phyloP scores from a whole-genome alignment of 2,888 invertebrate species.

The Himalopsyche tibetana region DNA sequence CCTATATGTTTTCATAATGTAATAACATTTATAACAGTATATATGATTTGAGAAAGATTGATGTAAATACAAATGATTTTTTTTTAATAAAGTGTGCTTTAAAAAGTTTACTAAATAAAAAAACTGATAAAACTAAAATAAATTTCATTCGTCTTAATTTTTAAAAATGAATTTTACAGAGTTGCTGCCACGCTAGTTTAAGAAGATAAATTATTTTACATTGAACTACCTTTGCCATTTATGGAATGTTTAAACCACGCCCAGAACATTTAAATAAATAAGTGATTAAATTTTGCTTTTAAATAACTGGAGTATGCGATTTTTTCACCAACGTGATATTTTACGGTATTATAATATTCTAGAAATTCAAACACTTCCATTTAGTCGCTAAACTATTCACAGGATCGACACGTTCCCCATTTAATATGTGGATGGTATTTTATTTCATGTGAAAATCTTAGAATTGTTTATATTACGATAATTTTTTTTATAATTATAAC shows the following conservation, averaged over 20 bases:
- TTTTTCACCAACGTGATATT: not conserved
- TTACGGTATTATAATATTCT: conserved; percentile 6
- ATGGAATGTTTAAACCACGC: not conserved
- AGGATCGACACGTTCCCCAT: not conserved
- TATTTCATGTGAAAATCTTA: not conserved
- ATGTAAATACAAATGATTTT: too few relatives aligned
- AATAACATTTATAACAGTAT: too few relatives aligned
- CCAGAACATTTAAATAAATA: conserved; percentile 24
- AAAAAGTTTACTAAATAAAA: too few relatives aligned
- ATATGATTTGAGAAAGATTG: too few relatives aligned
- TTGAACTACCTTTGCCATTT: not conserved
- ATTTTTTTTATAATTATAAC: too few relatives aligned
- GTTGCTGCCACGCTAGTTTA: too few relatives aligned
- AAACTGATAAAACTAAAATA: not conserved
- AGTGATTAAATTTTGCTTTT: not conserved
- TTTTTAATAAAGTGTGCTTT: too few relatives aligned
- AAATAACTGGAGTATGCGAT: not conserved
- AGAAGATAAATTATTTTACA: not conserved
- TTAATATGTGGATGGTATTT: not conserved
- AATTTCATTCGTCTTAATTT: not conserved
- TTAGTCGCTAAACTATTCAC: not conserved
- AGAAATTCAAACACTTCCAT: not conserved
- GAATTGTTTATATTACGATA: too few relatives aligned
- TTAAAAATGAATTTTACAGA: not conserved
- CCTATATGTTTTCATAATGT: too few relatives aligned